Evolutionary conservation across 2,888 invertebrate species (phyloP), one percentile per base, ranked within the genome.

Genomic region (Scaptodrosophila latifasciaeformis): DNA sequence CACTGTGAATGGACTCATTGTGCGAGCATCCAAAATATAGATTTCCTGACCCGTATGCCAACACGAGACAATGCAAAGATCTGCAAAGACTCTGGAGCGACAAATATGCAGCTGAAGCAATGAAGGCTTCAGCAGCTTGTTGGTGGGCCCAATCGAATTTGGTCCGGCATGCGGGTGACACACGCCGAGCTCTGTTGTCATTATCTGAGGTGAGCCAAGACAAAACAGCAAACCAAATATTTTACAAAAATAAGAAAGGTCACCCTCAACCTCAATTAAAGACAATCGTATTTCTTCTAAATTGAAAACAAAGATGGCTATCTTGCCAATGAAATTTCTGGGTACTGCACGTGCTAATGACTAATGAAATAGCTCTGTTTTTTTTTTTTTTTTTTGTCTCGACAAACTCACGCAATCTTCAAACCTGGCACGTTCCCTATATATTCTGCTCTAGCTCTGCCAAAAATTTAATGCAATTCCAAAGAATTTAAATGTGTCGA

Each of bases 271-370:
- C 65, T 67, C 52, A 71, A 71, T 71, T 71, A 71, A 67, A 70
- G 55, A 60, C 52, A 52, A 61, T 60, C 48, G 39, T 37, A 37
- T 43, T 49, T 46, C 46, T 13, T 43, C 9, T 47, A 61, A 56
- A 54, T 56, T 19, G 44, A 46, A 45, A 49, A 51, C 54, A 40
- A 62, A 70, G 78, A 68, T 65, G 19, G 18, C 46, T 18, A 65
- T 65, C 64, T 49, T 7, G 13, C n/a, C 31, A 54, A n/a, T n/a
- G 24, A 52, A 56, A 51, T 24, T 70, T 78, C 72, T 47, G 7
- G 42, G 79, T 66, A 79, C 31, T 67, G 51, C 76, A 57, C 68
- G 71, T 75, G 78, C 75, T 78, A 52, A 59, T 54, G 37, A 31
- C 21, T 13, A 51, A 42, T 3, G 19, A 21, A 13, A 4, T 62